phyloP scores from a whole-genome alignment of 1,140 invertebrate species.

The Aethina tumida region DNA sequence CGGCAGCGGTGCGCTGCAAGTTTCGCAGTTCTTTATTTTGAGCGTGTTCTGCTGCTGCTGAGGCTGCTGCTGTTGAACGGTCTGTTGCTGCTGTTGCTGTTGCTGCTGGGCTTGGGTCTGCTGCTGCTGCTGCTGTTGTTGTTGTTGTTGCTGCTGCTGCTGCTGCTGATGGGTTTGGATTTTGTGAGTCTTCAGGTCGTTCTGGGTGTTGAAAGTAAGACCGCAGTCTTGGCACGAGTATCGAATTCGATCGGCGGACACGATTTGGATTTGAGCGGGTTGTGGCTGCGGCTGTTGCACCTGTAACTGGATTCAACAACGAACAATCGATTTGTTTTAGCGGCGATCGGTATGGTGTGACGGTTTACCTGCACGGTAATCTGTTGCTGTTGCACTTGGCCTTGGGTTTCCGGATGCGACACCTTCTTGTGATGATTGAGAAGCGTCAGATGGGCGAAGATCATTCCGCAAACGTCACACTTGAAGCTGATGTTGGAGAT shows the following conservation, averaged over 20 bases:
- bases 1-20: constrained; percentile 38
- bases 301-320: constrained; percentile 12
- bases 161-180: constrained; percentile 29
- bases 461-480: constrained; percentile 74
- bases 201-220: constrained; percentile 44
- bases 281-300: constrained; percentile 31
- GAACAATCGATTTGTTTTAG: not conserved
- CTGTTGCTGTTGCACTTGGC: constrained; percentile 42
- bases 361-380: constrained; percentile 40
- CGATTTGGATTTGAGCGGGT: constrained; percentile 44
- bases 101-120: constrained; percentile 30
- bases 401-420: constrained; percentile 47
- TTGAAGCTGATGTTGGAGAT: constrained; percentile 74
- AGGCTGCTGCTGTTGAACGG: constrained; percentile 24
- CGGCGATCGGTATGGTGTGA: not conserved
- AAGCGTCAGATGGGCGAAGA: constrained; percentile 67
- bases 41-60: constrained; percentile 30
- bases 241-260: constrained; percentile 49
- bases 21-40: constrained; percentile 39
- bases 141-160: constrained; percentile 21
- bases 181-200: constrained; percentile 42
- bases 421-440: constrained; percentile 74
- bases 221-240: constrained; percentile 49
- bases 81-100: constrained; percentile 29
- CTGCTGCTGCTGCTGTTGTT: constrained; percentile 16